phyloP scores from a whole-genome alignment of 2,113 vertebrate species.

The Tupaia chinensis region DNA sequence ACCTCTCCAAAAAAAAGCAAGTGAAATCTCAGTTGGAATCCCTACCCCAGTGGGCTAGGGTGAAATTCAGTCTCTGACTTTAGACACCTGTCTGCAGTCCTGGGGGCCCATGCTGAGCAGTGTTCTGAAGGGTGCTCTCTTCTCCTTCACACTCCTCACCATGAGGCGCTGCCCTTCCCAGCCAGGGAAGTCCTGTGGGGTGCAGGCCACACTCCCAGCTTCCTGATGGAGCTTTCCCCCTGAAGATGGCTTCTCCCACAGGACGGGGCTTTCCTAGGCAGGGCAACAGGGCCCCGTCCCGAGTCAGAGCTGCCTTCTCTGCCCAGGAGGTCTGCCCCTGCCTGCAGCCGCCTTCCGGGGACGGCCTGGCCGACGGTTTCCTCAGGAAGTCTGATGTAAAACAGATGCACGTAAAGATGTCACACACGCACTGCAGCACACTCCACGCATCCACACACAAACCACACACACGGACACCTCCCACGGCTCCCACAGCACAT shows the following conservation, averaged over 20 bases:
- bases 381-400: background rate
- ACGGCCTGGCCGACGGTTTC: background rate
- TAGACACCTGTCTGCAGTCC: background rate
- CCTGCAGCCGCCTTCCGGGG: background rate
- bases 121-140: background rate
- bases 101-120: background rate
- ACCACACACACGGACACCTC: background rate
- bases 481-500: background rate
- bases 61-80: background rate
- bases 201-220: background rate
- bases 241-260: background rate
- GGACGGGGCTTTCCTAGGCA: background rate
- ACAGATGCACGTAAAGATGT: background rate
- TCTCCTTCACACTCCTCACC: background rate
- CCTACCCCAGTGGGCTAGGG: background rate
- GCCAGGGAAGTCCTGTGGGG: accelerated
- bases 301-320: too few relatives aligned
- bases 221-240: background rate
- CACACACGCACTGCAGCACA: background rate
- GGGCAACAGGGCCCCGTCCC: background rate
- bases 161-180: background rate
- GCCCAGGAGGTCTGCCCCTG: background rate
- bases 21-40: background rate
- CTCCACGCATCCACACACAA: background rate
- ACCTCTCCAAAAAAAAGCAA: background rate